phyloP scores from a whole-genome alignment of 2,888 invertebrate species.

The Cephonodes hylas region DNA sequence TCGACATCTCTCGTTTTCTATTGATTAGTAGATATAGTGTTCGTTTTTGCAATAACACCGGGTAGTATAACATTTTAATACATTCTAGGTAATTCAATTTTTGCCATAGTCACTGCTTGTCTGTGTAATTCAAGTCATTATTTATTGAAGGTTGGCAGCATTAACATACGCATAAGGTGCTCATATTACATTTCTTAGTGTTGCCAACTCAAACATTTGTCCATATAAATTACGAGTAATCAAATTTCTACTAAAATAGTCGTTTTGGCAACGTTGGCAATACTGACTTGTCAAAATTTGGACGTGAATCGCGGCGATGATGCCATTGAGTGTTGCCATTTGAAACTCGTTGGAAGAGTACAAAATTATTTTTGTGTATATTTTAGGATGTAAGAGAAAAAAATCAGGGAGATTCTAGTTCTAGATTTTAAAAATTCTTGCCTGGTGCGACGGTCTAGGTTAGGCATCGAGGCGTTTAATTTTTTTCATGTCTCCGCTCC shows the following conservation, averaged over 20 bases:
- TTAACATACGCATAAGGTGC: conserved; percentile 1
- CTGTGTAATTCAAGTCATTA: neutral
- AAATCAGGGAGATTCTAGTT: conserved; percentile 78
- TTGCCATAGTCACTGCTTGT: conserved; percentile 10
- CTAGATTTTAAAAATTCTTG: conserved; percentile 72
- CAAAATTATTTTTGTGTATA: conserved; percentile 81
- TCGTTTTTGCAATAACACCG: conserved; percentile 9
- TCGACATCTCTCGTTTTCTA: neutral
- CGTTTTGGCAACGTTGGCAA: neutral
- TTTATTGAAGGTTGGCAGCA: conserved; percentile 1
- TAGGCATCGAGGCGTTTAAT: conserved; percentile 37
- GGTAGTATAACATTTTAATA: neutral
- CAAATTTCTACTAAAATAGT: conserved; percentile 35
- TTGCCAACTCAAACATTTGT: conserved; percentile 19
- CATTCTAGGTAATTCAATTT: conserved; percentile 2
- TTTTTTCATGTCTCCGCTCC: neutral
- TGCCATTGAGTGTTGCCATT: conserved; percentile 78
- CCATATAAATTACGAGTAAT: conserved; percentile 10
- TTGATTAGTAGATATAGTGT: neutral
- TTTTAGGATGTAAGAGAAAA: conserved; percentile 74
- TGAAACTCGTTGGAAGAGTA: conserved; percentile 77
- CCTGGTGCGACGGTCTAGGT: conserved; percentile 65
- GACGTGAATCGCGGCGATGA: conserved; percentile 42
- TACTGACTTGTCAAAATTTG: neutral
- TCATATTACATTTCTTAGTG: neutral